A percentile compares a stretch with the other conserved stretches of the same genome.
These are phyloP conservation scores for Neopipo cinnamomea DNA, from an alignment of 2,113 vertebrate species.

Conservation along the genomic window DNA sequence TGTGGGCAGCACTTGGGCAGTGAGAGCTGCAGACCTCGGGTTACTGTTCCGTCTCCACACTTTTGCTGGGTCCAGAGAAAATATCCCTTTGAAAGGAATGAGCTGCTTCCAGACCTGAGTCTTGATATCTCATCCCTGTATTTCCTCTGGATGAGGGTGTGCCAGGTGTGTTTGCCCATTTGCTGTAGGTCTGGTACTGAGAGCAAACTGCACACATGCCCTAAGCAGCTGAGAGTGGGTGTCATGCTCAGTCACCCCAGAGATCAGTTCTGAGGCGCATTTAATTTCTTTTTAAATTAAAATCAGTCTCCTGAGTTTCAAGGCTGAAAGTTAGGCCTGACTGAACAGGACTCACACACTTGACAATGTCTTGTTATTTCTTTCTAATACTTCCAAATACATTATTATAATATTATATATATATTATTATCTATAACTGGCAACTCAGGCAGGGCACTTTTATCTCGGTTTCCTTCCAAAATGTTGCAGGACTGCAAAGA, in stretches of 20 bases:
- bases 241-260: not conserved
- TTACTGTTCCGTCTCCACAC: not conserved
- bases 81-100: not conserved
- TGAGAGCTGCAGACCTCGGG: not conserved
- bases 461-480: not conserved
- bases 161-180: not conserved
- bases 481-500: not conserved
- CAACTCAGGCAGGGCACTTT: not conserved
- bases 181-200: not conserved
- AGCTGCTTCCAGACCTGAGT: not conserved
- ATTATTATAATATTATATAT: not conserved
- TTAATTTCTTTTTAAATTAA: not conserved
- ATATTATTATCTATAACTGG: not conserved
- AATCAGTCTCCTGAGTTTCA: not conserved
- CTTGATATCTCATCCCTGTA: not conserved
- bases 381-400: not conserved
- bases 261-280: not conserved
- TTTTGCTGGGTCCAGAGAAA: not conserved
- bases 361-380: not conserved
- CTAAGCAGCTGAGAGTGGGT: not conserved
- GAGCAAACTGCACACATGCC: not conserved
- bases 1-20: not conserved
- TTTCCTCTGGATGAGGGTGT: not conserved
- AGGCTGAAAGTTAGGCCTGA: not conserved
- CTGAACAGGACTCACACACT: not conserved